A percentile compares a stretch with the other conserved stretches of the same genome.
These are phyloP conservation scores for Protonemura montana DNA, from an alignment of 2,888 invertebrate species.

Conservation along the genomic window DNA sequence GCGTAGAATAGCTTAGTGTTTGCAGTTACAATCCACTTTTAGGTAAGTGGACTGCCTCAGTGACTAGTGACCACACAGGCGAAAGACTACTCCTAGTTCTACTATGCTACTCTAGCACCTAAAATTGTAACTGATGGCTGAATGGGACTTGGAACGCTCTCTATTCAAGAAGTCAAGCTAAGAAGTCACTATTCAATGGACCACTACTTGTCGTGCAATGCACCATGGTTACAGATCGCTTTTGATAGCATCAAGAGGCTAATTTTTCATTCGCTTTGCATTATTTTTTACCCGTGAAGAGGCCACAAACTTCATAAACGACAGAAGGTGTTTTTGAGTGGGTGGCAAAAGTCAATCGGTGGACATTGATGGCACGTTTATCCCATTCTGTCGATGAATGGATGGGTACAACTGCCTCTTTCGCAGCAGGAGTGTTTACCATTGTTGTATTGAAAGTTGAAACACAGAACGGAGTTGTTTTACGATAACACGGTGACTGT, in stretches of 20 bases:
- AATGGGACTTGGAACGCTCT: not conserved
- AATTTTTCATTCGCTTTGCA: constrained; percentile 14
- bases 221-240: not conserved
- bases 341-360: constrained; percentile 34
- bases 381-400: constrained; percentile 29
- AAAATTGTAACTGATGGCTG: not conserved
- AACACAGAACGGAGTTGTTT: not conserved
- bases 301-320: constrained; percentile 19
- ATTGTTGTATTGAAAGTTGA: constrained; percentile 33
- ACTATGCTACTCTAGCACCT: not conserved
- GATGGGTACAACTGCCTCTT: not conserved
- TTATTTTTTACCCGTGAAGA: not conserved
- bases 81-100: not conserved
- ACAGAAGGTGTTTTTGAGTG: constrained; percentile 32
- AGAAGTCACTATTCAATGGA: not conserved
- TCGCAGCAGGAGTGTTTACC: constrained; percentile 32
- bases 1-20: not conserved
- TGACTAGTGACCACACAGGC: not conserved
- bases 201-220: not conserved
- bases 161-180: not conserved
- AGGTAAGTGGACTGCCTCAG: not conserved
- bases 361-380: not conserved
- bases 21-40: constrained; percentile 5
- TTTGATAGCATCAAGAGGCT: constrained; percentile 29
- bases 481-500: constrained; percentile 29